phyloP scores from a whole-genome alignment of 2,888 invertebrate genomes.

The Actias luna region DNA sequence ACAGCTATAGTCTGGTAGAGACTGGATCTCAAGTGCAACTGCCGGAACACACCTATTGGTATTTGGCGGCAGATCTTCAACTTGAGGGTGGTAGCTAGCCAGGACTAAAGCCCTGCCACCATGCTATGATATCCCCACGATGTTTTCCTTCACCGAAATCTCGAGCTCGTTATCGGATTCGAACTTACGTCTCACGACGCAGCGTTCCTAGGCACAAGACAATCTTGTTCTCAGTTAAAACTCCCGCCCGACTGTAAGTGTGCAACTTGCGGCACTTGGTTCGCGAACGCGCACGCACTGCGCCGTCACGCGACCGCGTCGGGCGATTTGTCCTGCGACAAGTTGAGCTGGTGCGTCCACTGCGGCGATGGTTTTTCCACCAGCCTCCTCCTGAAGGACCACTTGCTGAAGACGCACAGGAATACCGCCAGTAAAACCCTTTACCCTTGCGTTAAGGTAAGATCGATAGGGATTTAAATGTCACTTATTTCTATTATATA shows the following conservation, averaged over 20 bases:
- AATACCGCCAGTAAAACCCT: constrained; percentile 14
- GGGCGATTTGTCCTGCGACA: background rate
- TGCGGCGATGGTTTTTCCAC: constrained; percentile 32
- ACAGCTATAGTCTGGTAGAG: too few relatives aligned
- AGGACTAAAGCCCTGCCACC: too few relatives aligned
- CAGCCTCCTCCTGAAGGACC: constrained; percentile 23
- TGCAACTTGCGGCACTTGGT: constrained; percentile 21
- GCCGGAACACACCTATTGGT: too few relatives aligned
- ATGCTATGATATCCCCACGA: too few relatives aligned
- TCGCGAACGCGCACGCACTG: constrained; percentile 22
- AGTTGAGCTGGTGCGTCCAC: constrained; percentile 25
- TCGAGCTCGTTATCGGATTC: too few relatives aligned
- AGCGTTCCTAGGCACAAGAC: background rate
- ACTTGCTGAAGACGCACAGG: constrained; percentile 27
- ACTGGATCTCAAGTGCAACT: too few relatives aligned
- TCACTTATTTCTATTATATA: background rate
- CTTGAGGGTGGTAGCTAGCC: too few relatives aligned
- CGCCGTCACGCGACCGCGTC: background rate
- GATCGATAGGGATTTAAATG: background rate
- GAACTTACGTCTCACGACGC: too few relatives aligned
- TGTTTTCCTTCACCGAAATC: too few relatives aligned
- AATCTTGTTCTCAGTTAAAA: constrained; percentile 10
- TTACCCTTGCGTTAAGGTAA: constrained; percentile 21
- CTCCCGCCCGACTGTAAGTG: constrained; percentile 20
- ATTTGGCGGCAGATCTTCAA: too few relatives aligned